These are phyloP conservation scores for Ginglymostoma cirratum DNA, from an alignment of 2,113 vertebrate species.

Conservation along the genomic window DNA sequence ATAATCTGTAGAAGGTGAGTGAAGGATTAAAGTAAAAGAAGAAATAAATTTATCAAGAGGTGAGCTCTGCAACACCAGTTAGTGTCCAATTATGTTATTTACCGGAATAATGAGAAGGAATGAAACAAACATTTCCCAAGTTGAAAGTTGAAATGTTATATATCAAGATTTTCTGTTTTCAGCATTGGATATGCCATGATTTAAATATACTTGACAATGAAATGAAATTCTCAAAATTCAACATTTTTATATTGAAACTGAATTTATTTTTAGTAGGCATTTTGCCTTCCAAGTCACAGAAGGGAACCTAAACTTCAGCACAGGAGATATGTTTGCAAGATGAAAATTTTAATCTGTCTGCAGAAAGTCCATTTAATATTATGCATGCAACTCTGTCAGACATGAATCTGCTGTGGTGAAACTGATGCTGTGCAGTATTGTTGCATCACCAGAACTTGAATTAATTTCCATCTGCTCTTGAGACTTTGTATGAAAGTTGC, in stretches of 20 bases:
- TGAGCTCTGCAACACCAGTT: neutral
- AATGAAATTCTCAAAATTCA: neutral
- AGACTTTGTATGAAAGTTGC: neutral
- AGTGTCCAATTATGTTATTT: neutral
- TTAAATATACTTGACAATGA: neutral
- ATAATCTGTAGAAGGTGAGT: neutral
- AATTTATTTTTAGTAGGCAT: neutral
- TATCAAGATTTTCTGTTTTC: neutral
- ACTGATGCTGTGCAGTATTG: neutral
- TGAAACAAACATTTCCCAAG: neutral
- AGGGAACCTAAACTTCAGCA: neutral
- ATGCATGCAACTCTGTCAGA: neutral
- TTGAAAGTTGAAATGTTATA: neutral
- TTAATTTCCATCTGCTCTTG: slow-evolving; percentile 3
- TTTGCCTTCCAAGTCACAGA: neutral
- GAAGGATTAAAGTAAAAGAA: neutral
- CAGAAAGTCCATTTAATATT: slow-evolving; percentile 15
- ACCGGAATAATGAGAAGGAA: neutral
- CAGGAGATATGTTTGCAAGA: neutral
- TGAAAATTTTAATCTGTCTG: neutral
- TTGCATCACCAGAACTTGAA: neutral
- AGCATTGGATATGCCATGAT: neutral
- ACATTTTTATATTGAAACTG: neutral
- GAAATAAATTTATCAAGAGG: neutral
- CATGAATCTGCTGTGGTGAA: slow-evolving; percentile 11